Base-by-base conservation (phyloP, 2,888 invertebrate species). In the Syrista parreyssii region DNA sequence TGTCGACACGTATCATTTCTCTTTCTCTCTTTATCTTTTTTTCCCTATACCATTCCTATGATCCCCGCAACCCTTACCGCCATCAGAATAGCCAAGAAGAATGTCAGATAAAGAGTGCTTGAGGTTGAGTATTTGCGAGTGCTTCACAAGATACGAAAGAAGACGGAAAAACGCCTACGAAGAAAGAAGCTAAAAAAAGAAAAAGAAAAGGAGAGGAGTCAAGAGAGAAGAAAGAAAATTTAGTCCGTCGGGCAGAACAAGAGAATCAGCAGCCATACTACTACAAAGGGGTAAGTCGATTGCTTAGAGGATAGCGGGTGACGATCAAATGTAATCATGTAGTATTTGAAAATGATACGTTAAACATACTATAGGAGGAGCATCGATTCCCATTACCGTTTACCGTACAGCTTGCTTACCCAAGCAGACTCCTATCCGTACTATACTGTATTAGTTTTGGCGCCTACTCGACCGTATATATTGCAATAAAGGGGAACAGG, bases 301-400 rank as follows among this genome's bases (percentile, higher is more conserved):
- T 71, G 71, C 31, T 71, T 71, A 31, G 31, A 55, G 23, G 55
- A 55, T 32, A 32, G 71, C 30, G 83, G 82, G 80, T 83, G 83
- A 83, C 84, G 83, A 86, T 85, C 82, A 85, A 75, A 79, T 32
- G 23, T 55, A 0, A 2, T 55, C 23, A 23, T 23, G 55, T 9
- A 9, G 23, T 55, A 55, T 55, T 55, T 55, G 55, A 23, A 55
- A 55, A 9, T 23, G 55, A 55, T 55, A 55, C 9, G 40, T 40
- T 40, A 55, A 55, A 40, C 55, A 9, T 55, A 55, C 55, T 55
- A 55, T 55, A 55, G 55, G 55, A 55, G 55, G 23, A 55, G 55
- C 55, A 55, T 55, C 55, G 55, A 55, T 55, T 55, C 55, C 55
- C 55, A 23, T 2, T 55, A 55, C 2, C 55, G 23, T 55, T 55